Evolutionary conservation across 2,797 vertebrate species (phyloP).

Genomic region (Macropodus opercularis): DNA sequence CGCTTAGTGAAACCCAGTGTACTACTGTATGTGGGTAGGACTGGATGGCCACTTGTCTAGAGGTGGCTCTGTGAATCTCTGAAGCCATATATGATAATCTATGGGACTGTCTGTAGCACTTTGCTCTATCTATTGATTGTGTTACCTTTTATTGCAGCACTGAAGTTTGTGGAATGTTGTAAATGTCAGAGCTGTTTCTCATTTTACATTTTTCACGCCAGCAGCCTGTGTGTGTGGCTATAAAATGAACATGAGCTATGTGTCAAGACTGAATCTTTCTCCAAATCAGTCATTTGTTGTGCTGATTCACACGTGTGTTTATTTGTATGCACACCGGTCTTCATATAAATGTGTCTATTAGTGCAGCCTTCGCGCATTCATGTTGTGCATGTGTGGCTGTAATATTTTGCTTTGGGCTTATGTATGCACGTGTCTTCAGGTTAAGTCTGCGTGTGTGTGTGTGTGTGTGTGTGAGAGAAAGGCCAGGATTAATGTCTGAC

Average conservation of each 20-base stretch:
- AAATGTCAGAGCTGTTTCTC: conserved; percentile 60
- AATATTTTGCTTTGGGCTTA: no score
- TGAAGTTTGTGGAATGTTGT: conserved; percentile 52
- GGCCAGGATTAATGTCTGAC: conserved; percentile 66
- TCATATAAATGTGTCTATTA: neutral
- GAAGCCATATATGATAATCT: conserved; percentile 29
- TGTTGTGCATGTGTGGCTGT: neutral
- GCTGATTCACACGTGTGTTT: conserved; percentile 17
- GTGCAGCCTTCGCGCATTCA: no score
- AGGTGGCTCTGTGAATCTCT: conserved; percentile 4
- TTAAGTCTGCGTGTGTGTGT: conserved; percentile 2
- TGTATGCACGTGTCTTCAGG: no score
- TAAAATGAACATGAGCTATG: conserved; percentile 54
- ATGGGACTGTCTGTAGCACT: conserved; percentile 27
- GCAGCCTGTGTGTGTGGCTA: conserved; percentile 14
- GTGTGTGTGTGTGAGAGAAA: conserved; percentile 7
- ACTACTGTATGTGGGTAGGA: neutral
- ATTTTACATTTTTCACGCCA: conserved; percentile 47
- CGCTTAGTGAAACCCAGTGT: no score
- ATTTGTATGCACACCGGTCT: conserved; percentile 6
- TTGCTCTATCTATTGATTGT: conserved; percentile 53
- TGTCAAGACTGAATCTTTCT: conserved; percentile 47
- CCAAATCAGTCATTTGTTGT: conserved; percentile 46
- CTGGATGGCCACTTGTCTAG: neutral
- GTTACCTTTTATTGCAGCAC: conserved; percentile 48